Evolutionary conservation across 2,797 vertebrate genomes (phyloP), one percentile per base, ranked within the genome.

Genomic region (Semaprochilodus insignis): DNA sequence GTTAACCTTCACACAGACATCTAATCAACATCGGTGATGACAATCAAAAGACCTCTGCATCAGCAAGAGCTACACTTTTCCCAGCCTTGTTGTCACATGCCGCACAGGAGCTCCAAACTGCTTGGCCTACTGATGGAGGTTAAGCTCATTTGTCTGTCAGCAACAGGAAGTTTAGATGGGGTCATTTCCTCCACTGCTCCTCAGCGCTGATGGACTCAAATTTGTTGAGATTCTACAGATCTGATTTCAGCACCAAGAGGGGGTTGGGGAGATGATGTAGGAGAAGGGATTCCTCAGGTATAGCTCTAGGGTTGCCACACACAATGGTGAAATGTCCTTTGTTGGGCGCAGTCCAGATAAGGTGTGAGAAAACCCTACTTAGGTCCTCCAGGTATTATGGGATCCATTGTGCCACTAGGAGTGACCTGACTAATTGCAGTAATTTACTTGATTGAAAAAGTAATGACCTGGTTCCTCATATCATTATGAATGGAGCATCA

Each of bases 121-220:
- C 75, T 72, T 69, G 65, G 75, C 31, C 67, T 48, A 69, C 44
- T 79, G 65, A 67, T 74, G 71, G 77, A 75, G 80, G 69, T 74
- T 77, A 77, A 83, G 74, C 80, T 87, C 83, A 77, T 82, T 83
- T 82, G 83, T 84, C 80, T 84, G 83, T 84, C 85, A 83, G 74
- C 78, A 82, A 67, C 77, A 84, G 77, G 82, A 86, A 81, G 80
- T 84, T 77, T 80, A 77, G 84, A 77, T 66, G 81, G 74, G 83
- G 69, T 77, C 63, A 83, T 83, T 83, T 82, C 80, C 83, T 74
- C 83, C 66, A 70, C 69, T 36, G 55, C 80, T 78, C 17, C 74
- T 75, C 48, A 21, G 66, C 44, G 84, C 65, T 77, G 84, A 85
- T 72, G 34, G 81, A 83, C 73, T 76, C 74, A 74, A 31, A 72